These are phyloP conservation scores for Xiphias gladius DNA, from an alignment of 2,113 vertebrate species.

Conservation along the genomic window DNA sequence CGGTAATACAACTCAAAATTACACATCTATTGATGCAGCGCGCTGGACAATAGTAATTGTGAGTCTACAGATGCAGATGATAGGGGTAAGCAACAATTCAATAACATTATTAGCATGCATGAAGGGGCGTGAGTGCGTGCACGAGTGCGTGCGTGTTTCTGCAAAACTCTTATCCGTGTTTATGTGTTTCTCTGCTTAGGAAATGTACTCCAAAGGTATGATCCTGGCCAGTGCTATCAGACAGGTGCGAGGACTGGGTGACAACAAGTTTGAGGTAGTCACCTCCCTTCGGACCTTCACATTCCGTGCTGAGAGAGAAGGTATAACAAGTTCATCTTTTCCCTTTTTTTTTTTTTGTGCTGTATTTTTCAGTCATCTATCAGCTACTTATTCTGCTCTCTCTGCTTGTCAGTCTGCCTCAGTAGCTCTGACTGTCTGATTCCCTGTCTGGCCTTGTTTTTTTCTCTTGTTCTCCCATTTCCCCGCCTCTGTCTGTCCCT, in stretches of 20 bases:
- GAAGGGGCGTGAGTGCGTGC: constrained; percentile 8
- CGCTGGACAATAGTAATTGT: constrained; percentile 28
- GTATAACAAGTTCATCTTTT: constrained; percentile 77
- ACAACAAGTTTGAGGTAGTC: constrained; percentile 96
- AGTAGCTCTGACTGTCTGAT: constrained; percentile 49
- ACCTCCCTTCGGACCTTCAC: constrained; percentile 92
- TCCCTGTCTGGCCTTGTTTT: constrained; percentile 50
- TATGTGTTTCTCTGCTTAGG: constrained; percentile 79
- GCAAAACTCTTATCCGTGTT: not conserved
- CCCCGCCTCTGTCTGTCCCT: constrained; percentile 20
- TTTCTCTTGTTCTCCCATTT: constrained; percentile 1
- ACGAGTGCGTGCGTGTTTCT: constrained; percentile 2
- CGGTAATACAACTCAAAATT: constrained; percentile 32
- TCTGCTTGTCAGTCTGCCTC: constrained; percentile 39
- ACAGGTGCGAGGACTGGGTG: constrained; percentile 88
- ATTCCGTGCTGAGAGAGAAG: constrained; percentile 95
- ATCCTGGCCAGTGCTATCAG: constrained; percentile 90
- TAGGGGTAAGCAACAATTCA: constrained; percentile 36
- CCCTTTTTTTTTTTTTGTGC: not conserved
- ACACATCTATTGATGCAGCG: constrained; percentile 53
- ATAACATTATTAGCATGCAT: constrained; percentile 38
- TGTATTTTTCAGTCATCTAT: constrained; percentile 25
- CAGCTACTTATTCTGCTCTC: constrained; percentile 1
- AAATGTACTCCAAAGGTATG: constrained; percentile 97
- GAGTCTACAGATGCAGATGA: constrained; percentile 39